phyloP scores from a whole-genome alignment of 2,113 vertebrate genomes.

The Rhabdornis inornatus region DNA sequence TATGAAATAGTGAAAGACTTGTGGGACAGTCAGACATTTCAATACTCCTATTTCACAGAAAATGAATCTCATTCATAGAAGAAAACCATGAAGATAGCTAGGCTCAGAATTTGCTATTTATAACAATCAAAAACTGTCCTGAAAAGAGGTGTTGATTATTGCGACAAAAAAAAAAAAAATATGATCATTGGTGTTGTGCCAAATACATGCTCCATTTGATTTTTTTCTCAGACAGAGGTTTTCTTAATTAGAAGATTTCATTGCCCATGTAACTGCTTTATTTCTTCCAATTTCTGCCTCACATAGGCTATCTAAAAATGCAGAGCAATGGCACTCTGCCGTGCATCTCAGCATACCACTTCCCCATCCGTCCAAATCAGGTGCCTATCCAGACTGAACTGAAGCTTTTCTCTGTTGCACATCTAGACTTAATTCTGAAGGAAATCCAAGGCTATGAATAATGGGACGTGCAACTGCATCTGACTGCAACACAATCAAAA shows the following conservation, averaged over 20 bases:
- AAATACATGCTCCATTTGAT: neutral
- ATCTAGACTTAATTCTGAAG: neutral
- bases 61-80: neutral
- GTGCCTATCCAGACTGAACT: neutral
- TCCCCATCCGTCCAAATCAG: neutral
- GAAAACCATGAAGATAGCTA: neutral
- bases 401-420: neutral
- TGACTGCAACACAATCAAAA: neutral
- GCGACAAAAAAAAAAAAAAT: neutral
- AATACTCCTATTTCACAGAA: neutral
- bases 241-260: neutral
- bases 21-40: neutral
- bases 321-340: neutral
- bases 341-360: neutral
- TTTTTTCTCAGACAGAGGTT: neutral
- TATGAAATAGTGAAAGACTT: neutral
- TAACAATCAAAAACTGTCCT: neutral
- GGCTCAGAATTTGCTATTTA: neutral
- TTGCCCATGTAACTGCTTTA: neutral
- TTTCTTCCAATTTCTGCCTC: neutral
- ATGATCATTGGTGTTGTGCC: neutral
- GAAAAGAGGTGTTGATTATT: neutral
- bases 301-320: neutral
- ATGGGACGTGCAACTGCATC: neutral
- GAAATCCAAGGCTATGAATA: neutral